Percentiles rank a stretch among this genome's conserved stretches.
Conservation (phyloP, 2,888 invertebrate genomes). For the Isotomurus palustris region DNA sequence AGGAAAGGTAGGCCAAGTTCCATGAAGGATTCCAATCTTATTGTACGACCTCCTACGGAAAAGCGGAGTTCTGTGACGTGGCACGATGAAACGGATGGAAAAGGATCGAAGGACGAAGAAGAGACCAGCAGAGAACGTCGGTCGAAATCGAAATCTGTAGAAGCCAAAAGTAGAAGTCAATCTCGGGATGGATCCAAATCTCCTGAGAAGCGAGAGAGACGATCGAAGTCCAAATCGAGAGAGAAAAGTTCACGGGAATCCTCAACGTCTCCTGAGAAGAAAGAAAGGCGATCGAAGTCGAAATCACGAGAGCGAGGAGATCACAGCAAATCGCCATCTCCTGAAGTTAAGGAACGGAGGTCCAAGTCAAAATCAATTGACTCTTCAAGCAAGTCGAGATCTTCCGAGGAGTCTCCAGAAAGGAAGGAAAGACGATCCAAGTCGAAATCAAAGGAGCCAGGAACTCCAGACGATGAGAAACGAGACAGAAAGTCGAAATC, state of each 20-base stretch:
- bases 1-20: too few relatives aligned
- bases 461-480: constrained; percentile 1
- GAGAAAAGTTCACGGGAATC: not conserved
- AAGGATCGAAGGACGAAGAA: constrained; percentile 1
- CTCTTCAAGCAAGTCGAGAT: too few relatives aligned
- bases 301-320: constrained; percentile 1
- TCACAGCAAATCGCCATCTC: too few relatives aligned
- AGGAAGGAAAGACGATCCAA: constrained; percentile 15
- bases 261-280: constrained; percentile 4
- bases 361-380: constrained; percentile 4
- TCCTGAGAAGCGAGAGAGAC: not conserved
- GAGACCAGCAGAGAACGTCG: not conserved
- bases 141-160: not conserved
- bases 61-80: too few relatives aligned
- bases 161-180: not conserved
- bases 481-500: not conserved
- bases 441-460: constrained; percentile 13
- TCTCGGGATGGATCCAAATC: not conserved
- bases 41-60: constrained; percentile 21
- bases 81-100: constrained; percentile 23
- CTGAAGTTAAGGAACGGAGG: not conserved
- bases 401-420: too few relatives aligned
- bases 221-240: not conserved
- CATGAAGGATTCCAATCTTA: constrained; percentile 26
- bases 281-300: constrained; percentile 5